Conservation (phyloP, 2,797 vertebrate species). For the Pristis pectinata region DNA sequence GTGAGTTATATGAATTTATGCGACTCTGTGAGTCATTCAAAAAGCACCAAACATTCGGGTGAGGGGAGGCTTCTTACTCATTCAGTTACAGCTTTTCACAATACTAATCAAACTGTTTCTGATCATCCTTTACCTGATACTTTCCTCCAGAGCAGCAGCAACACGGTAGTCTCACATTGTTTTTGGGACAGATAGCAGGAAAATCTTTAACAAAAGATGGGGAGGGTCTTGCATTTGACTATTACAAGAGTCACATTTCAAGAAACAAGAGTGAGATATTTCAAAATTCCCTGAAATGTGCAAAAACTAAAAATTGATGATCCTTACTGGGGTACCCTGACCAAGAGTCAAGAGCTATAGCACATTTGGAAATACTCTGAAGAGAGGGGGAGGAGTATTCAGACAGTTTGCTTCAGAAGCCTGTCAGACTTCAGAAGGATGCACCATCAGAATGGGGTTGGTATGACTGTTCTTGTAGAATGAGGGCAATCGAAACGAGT, state of each 20-base stretch:
- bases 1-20: neutral
- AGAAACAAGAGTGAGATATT: neutral
- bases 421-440: too few relatives aligned
- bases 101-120: neutral
- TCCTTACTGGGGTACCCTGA: too few relatives aligned
- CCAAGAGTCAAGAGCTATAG: too few relatives aligned
- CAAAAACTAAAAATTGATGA: neutral
- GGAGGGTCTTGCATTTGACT: neutral
- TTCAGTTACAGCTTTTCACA: neutral
- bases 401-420: too few relatives aligned
- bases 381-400: too few relatives aligned
- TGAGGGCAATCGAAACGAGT: too few relatives aligned
- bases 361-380: too few relatives aligned
- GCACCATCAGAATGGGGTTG: too few relatives aligned
- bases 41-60: neutral
- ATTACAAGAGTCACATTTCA: neutral
- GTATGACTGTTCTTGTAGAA: too few relatives aligned
- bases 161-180: neutral
- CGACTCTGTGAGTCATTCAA: neutral
- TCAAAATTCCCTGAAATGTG: neutral
- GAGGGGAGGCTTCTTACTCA: neutral
- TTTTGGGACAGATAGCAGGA: neutral
- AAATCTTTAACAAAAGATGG: neutral
- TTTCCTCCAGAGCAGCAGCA: neutral
- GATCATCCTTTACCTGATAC: neutral